Evolutionary conservation across 2,888 invertebrate species (phyloP), one percentile per base, ranked within the genome.

Genomic region (Aspidiotus destructor): DNA sequence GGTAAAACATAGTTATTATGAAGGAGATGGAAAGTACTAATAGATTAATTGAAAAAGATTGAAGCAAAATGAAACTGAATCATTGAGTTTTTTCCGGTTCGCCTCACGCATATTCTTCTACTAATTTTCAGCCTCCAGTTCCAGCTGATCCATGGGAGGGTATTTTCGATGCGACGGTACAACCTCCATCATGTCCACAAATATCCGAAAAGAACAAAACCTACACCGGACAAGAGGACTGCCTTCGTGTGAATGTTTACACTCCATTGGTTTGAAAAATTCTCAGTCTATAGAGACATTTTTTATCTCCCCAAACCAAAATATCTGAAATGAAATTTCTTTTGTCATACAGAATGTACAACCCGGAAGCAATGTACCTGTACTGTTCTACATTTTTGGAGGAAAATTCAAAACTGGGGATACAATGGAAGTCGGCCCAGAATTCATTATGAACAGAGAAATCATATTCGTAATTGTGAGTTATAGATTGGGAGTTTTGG

Each of bases 191-290:
- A 16, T 57, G 57, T 7, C 3, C 16, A n/a, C 57, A 57, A 16
- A 16, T 17, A 15, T 6, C 16, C 28, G 58, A 57, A 6, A 57
- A 78, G 28, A 75, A 75, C 48, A 73, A 76, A 10, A 77, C 77
- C 70, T 75, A 75, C 62, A 75, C 79, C 13, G 82, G 82, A 53
- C 75, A 77, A 8, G 83, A 83, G 74, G 81, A 82, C 73, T 83
- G 82, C 70, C 73, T 82, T 7, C 79, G 80, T 73, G 72, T 82
- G 40, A 82, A 81, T 75, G 79, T 82, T 40, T 76, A 76, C 70
- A 78, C 77, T 41, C 75, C 75, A 72, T 72, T 76, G 72, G 77
- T 78, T 28, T 28, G 28, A 28, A 28, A 5, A 28, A 3, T 28
- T 5, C 1, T 28, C 5, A 5, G 5, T 5, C 28, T 28, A 28